Conservation (phyloP, 2,888 invertebrate species). For the Acanthoscelides obtectus region DNA sequence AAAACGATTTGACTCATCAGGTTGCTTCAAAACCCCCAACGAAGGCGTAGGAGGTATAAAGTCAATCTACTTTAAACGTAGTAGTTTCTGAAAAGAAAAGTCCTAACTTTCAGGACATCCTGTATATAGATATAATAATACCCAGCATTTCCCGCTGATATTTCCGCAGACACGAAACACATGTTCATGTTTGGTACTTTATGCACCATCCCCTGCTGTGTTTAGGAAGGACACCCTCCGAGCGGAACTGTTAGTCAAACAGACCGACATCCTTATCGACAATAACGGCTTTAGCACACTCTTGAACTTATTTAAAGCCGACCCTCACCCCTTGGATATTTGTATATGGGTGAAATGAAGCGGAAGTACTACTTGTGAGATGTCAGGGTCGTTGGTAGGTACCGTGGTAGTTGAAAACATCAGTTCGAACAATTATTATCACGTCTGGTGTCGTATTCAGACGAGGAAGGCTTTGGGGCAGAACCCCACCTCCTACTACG, state of each 20-base stretch:
- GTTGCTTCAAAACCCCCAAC: too few relatives aligned
- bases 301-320: constrained; percentile 18
- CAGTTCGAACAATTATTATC: too few relatives aligned
- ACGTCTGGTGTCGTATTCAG: too few relatives aligned
- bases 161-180: constrained; percentile 12
- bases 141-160: constrained; percentile 4
- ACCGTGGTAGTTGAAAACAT: too few relatives aligned
- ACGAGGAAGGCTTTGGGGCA: too few relatives aligned
- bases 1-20: too few relatives aligned
- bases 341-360: not conserved
- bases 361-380: not conserved
- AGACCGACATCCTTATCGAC: constrained; percentile 17
- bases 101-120: too few relatives aligned
- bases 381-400: not conserved
- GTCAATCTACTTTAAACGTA: too few relatives aligned
- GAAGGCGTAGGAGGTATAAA: too few relatives aligned
- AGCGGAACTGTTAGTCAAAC: not conserved
- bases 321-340: constrained; percentile 11
- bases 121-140: not conserved
- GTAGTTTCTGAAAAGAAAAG: too few relatives aligned
- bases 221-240: constrained; percentile 12
- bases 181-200: constrained; percentile 6
- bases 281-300: constrained; percentile 22
- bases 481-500: too few relatives aligned
- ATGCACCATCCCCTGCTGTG: not conserved